Evolutionary conservation across 2,888 invertebrate species (phyloP).

Genomic region (Synanthedon formicaeformis): DNA sequence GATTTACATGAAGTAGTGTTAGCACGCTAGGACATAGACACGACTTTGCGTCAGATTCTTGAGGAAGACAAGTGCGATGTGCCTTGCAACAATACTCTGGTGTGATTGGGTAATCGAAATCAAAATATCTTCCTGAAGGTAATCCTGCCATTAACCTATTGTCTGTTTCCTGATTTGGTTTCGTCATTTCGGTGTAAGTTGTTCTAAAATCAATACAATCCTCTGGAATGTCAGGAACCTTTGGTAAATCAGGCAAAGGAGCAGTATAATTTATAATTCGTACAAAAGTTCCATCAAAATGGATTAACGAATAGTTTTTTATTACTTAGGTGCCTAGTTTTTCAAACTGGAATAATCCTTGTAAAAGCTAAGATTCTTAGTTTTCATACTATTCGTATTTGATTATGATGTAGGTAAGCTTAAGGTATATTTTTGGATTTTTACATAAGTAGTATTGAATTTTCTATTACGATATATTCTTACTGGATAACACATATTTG

Average conservation of each 20-base stretch:
- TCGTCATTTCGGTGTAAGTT: constrained; percentile 54
- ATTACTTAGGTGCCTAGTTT: too few relatives aligned
- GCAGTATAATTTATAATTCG: constrained; percentile 55
- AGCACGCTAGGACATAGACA: constrained; percentile 41
- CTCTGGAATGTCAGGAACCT: constrained; percentile 40
- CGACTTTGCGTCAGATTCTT: constrained; percentile 44
- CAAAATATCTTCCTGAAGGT: constrained; percentile 53
- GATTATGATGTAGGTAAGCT: too few relatives aligned
- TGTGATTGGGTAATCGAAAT: constrained; percentile 43
- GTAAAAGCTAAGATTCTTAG: too few relatives aligned
- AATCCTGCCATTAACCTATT: constrained; percentile 37
- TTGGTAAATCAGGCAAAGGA: constrained; percentile 45
- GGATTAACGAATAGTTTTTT: too few relatives aligned
- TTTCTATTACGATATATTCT: too few relatives aligned
- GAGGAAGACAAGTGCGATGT: constrained; percentile 31
- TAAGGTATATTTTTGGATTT: too few relatives aligned
- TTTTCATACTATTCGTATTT: too few relatives aligned
- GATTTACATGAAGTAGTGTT: constrained; percentile 37
- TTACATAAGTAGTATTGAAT: too few relatives aligned
- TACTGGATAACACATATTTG: too few relatives aligned
- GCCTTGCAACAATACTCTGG: constrained; percentile 34
- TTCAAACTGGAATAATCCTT: too few relatives aligned
- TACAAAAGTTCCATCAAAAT: constrained; percentile 60
- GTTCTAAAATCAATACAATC: constrained; percentile 45
- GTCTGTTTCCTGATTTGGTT: constrained; percentile 28